Evolutionary conservation across 2,888 invertebrate species (phyloP).

Genomic region (Hydrotaea cyrtoneurina): DNA sequence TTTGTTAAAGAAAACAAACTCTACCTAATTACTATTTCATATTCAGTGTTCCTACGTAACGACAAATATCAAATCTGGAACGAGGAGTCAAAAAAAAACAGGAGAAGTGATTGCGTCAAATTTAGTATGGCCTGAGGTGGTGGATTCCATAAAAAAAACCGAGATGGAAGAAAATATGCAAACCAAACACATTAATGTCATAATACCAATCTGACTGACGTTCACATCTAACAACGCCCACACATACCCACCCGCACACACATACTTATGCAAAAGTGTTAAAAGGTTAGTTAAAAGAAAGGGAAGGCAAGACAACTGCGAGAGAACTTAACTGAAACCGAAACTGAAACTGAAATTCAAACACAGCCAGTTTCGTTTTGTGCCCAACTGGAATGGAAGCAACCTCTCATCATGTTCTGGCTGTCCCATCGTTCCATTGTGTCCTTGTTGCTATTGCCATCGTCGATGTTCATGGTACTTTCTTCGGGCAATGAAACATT

Average conservation of each 20-base stretch:
- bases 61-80: no score
- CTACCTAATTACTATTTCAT: no score
- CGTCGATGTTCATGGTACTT: not conserved
- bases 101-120: not conserved
- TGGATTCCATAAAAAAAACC: no score
- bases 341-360: slow-evolving; percentile 9
- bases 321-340: not conserved
- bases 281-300: slow-evolving; percentile 16
- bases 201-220: slow-evolving; percentile 33
- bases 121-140: not conserved
- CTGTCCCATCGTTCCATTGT: not conserved
- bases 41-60: no score
- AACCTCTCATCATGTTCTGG: not conserved
- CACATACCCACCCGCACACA: not conserved
- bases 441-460: not conserved
- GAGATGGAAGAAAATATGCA: not conserved
- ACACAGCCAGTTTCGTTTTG: not conserved
- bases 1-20: no score
- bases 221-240: not conserved
- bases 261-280: not conserved
- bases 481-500: not conserved
- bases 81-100: not conserved
- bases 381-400: not conserved
- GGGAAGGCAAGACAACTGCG: not conserved
- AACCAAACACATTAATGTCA: slow-evolving; percentile 54